These are phyloP conservation scores for Erpobdella octoculata DNA, from an alignment of 2,888 invertebrate genomes.

Conservation along the genomic window DNA sequence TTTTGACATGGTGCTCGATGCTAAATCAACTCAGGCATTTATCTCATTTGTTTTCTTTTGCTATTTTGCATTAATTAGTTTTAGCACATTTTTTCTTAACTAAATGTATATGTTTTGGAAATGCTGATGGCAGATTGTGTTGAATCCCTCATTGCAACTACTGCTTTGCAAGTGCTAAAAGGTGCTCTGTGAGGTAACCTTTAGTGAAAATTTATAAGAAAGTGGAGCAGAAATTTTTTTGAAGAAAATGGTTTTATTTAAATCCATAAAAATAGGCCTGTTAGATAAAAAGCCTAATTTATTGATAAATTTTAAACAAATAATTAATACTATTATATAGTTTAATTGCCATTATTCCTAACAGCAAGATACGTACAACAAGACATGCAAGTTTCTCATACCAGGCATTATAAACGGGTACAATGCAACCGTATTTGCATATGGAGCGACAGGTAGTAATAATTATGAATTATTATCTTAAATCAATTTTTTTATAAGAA, in stretches of 20 bases:
- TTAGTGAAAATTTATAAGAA: no score
- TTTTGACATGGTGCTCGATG: constrained; percentile 81
- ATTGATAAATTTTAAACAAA: no score
- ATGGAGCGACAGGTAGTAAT: constrained; percentile 77
- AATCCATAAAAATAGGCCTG: neutral
- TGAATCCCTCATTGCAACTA: no score
- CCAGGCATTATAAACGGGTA: constrained; percentile 77
- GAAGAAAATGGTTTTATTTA: neutral
- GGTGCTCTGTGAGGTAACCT: no score
- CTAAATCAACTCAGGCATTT: constrained; percentile 72
- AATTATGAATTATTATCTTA: no score
- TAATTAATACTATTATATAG: no score
- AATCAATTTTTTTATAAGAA: no score
- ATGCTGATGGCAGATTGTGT: neutral
- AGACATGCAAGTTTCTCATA: constrained; percentile 76
- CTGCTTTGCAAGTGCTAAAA: no score
- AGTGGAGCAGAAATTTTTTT: no score
- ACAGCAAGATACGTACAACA: constrained; percentile 75
- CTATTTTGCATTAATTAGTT: neutral
- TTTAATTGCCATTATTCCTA: neutral
- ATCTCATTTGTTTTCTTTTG: neutral
- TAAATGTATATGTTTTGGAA: neutral
- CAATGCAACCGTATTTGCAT: constrained; percentile 91
- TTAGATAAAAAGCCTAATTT: neutral
- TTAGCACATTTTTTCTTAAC: neutral